Percentiles rank a stretch among this genome's conserved stretches.
phyloP scores from a whole-genome alignment of 2,888 invertebrate genomes.

The Troides helena region DNA sequence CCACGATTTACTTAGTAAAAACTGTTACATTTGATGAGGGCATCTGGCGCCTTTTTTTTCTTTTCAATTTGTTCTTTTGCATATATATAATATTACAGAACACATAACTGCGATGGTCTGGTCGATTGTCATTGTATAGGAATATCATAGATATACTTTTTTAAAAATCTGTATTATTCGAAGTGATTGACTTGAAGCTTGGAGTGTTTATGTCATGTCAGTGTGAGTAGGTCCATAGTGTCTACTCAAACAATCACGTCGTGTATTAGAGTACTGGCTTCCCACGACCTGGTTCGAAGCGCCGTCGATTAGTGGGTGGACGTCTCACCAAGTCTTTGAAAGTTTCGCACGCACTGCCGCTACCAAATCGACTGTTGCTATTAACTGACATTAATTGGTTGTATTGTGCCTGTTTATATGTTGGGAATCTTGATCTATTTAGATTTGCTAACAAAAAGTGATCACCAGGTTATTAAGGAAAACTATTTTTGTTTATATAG shows the following conservation, averaged over 20 bases:
- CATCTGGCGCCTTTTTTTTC: not conserved
- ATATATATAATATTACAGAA: not conserved
- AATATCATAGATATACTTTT: constrained; percentile 3
- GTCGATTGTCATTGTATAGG: constrained; percentile 1
- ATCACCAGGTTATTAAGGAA: too few relatives aligned
- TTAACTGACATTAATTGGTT: constrained; percentile 15
- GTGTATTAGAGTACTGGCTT: constrained; percentile 37
- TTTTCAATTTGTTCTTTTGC: not conserved
- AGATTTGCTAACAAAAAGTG: not conserved
- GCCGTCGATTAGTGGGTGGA: constrained; percentile 38
- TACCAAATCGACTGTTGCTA: constrained; percentile 5
- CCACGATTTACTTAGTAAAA: constrained; percentile 12
- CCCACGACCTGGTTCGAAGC: constrained; percentile 38
- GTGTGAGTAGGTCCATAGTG: constrained; percentile 43
- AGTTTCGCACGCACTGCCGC: constrained; percentile 16
- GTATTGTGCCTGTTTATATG: not conserved
- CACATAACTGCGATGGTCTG: not conserved
- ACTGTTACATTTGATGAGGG: constrained; percentile 2
- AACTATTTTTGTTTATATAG: too few relatives aligned
- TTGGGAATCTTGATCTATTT: not conserved
- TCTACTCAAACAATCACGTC: constrained; percentile 44
- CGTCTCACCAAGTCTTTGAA: constrained; percentile 22
- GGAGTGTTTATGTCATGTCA: constrained; percentile 46
- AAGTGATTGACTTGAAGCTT: constrained; percentile 33
- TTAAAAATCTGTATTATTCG: constrained; percentile 26